Evolutionary conservation across 2,888 invertebrate genomes (phyloP), one percentile per base, ranked within the genome.

Genomic region (Drosophila sordidula): DNA sequence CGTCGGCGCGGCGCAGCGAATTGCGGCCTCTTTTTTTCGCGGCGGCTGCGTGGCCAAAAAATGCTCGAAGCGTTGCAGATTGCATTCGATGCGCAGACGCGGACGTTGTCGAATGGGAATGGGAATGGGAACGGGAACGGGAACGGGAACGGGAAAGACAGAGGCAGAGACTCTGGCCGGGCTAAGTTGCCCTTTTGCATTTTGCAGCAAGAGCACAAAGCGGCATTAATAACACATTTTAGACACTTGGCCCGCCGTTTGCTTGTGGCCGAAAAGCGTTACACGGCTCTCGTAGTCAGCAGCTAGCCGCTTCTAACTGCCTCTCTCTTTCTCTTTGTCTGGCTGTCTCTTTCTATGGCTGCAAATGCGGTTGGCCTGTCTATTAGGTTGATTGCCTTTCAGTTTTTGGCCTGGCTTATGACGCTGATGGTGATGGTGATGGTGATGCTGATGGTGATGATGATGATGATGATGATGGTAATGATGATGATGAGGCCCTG

Each of bases 1-100:
- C 54, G 54, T 36, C 46, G 61, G 62, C 71, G 62, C 55, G 70
- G 70, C 80, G 72, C 69, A 54, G 67, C 80, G 70, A 80, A 80
- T 80, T 39, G 83, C 66, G 66, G 67, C 62, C 74, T 50, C 54
- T 63, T 80, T 70, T 70, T 75, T 42, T 61, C 46, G 59, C 73
- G 51, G 62, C 73, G 29, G 41, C 47, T 77, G 75, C 78, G 78
- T 73, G 74, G 62, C 78, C 75, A 55, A 63, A 70, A 78, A 78
- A 80, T 67, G 81, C 90, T 89, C 77, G 72, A 80, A 87, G 89
- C 89, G 86, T 90, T 81, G 84, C 89, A 83, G 84, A 89, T 89
- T 90, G 81, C 87, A 90, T 89, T 89, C 90, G 90, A 74, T 78
- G 81, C 87, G 86, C 77, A 75, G 57, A 64, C 59, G 57, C 51